Percentiles rank a stretch among this genome's conserved stretches.
Evolutionary conservation across 2,888 invertebrate species (phyloP).

Genomic region (Nomada ferruginata): DNA sequence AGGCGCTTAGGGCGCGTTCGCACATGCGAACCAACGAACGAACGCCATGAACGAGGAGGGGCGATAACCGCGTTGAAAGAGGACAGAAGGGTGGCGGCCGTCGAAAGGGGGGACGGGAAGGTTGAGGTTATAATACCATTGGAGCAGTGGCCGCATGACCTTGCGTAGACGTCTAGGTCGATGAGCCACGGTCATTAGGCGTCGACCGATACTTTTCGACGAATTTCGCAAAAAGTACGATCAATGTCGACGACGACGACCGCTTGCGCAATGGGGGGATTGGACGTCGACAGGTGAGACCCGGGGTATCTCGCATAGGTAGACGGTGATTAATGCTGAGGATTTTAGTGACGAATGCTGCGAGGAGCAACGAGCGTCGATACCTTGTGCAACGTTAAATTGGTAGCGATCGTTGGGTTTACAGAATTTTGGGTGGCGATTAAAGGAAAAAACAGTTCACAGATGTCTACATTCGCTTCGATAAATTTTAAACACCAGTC

Average conservation of each 20-base stretch:
- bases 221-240: conserved; percentile 40
- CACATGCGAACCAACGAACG: conserved; percentile 21
- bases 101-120: conserved; percentile 55
- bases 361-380: too few relatives aligned
- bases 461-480: too few relatives aligned
- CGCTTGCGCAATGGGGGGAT: conserved; percentile 18
- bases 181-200: conserved; percentile 74
- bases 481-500: too few relatives aligned
- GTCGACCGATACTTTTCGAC: conserved; percentile 54
- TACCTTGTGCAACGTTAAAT: too few relatives aligned
- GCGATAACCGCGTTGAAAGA: conserved; percentile 10
- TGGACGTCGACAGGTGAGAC: too few relatives aligned
- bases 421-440: too few relatives aligned
- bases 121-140: conserved; percentile 80
- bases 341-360: too few relatives aligned
- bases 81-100: conserved; percentile 20
- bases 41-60: conserved; percentile 33
- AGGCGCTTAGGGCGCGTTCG: conserved; percentile 62
- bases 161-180: conserved; percentile 80
- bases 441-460: too few relatives aligned
- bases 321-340: too few relatives aligned
- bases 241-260: conserved; percentile 15
- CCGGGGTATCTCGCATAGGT: too few relatives aligned
- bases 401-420: too few relatives aligned
- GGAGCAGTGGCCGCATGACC: conserved; percentile 83